Base-by-base conservation (phyloP, 1,140 invertebrate genomes). In the Achatina immaculata region DNA sequence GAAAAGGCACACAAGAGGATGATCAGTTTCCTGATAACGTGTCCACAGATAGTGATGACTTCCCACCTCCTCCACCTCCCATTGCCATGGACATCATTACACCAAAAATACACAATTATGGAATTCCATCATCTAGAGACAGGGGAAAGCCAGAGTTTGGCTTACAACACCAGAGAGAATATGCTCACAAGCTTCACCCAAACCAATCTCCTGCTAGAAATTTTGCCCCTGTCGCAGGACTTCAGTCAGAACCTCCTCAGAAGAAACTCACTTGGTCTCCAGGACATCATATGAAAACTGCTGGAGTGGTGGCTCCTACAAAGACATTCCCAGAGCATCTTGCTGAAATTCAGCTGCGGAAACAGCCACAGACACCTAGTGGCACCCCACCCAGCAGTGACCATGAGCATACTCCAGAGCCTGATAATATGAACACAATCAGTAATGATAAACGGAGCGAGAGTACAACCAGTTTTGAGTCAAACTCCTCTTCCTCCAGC, bases 401-500 rank as follows among this genome's bases (percentile, higher is more conserved):
- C 24, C 72, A 51, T 74, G 58, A 40, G 6, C 69, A 68, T 40
- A 62, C 55, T 11, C 24, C 78, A 6, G 81, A 78, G 9, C 48
- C 62, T 45, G 55, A 69, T 38, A 6, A 28, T n/a, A 16, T 66
- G 7, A 45, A 51, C 0, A 36, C 80, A 43, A 77, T 66, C n/a
- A 65, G 83, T 45, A 69, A 68, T 51, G 81, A 82, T 43, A 84
- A 85, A 69, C 81, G 84, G 31, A 86, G 82, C 58, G 87, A 89
- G 58, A 90, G 88, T 4, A 76, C 74, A 36, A 78, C 83, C 34
- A 88, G 89, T 82, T 82, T 86, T 83, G 87, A 97, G 95, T 98
- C 97, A 86, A 97, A 95, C 93, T 83, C 85, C 42, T 91, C 92
- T 1, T 88, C 87, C 6, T 97, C 96, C 82, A 98, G 96, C 92